Evolutionary conservation across 2,113 vertebrate genomes (phyloP), one percentile per base, ranked within the genome.

Genomic region (Alces alces): DNA sequence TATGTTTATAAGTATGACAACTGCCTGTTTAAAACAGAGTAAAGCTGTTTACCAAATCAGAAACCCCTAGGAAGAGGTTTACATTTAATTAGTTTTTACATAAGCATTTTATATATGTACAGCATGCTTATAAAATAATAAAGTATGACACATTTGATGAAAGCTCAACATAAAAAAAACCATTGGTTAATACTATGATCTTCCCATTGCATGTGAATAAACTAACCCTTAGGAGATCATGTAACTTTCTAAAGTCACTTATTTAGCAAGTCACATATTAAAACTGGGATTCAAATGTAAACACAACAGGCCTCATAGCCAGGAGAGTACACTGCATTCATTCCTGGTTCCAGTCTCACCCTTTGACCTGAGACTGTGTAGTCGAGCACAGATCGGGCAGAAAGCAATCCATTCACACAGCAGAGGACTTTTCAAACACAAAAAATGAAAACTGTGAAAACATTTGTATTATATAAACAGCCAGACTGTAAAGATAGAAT

Each of bases 81-180:
- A 93, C 50, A 6, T 58, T 89, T 55, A 52, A 61, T 16, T 84
- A 45, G 27, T 54, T 64, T 78, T 89, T 54, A n/a, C 66, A 93
- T 89, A 98, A 57, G 54, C 45, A 97, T 91, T 96, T 98, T 98
- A 64, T 96, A 95, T 93, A 98, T 64, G 2, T 97, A 78, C 70
- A 95, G 61, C 87, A 95, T 92, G 88, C 66, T 70, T 96, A 55
- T 89, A 83, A 95, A 98, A 96, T 87, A 54, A 96, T 96, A 85
- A 76, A 96, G 43, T 52, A 89, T 86, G 36, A 27, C 14, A 76
- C 12, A 76, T 76, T 25, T 76, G 39, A 43, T 27, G 33, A 43
- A 39, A 58, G 76, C 52, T 96, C 84, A 92, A 58, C 33, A 94
- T 88, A 93, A 96, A 96, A 92, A n/a, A 92, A 86, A 11, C 8